A percentile compares a stretch with the other conserved stretches of the same genome.
Conservation (phyloP, 2,888 invertebrate genomes). For the Tuta absoluta region DNA sequence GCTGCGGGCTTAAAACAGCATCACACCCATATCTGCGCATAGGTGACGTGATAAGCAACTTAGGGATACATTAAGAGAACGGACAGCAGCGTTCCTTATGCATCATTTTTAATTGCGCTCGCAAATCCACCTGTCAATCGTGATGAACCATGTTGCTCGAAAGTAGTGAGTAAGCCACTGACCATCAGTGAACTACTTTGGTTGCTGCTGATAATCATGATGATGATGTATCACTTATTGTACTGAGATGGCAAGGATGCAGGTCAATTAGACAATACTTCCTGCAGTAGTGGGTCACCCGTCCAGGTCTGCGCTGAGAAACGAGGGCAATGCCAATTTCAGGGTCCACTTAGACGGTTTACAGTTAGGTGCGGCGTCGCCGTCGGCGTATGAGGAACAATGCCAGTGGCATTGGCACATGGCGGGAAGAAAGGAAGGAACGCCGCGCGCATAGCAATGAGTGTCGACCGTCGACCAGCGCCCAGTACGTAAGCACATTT, state of each 20-base stretch:
- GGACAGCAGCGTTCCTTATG: no score
- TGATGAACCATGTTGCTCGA: no score
- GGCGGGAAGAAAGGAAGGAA: slow-evolving; percentile 76
- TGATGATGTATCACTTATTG: background rate
- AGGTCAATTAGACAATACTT: slow-evolving; percentile 36
- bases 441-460: slow-evolving; percentile 68
- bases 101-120: no score
- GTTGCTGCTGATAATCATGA: no score
- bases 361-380: slow-evolving; percentile 64
- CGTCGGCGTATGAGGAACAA: slow-evolving; percentile 62
- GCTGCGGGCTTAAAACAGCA: no score
- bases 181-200: no score
- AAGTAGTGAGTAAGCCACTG: no score
- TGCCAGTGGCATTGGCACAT: slow-evolving; percentile 65
- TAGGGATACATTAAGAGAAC: no score
- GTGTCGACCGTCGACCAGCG: slow-evolving; percentile 36
- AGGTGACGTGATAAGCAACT: no score
- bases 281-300: slow-evolving; percentile 44
- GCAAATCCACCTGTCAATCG: no score
- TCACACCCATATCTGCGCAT: no score
- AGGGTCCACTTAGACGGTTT: slow-evolving; percentile 71
- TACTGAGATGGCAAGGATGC: background rate
- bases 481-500: slow-evolving; percentile 45
- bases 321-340: slow-evolving; percentile 79
- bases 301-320: slow-evolving; percentile 53